These are phyloP conservation scores for Semnornis frantzii DNA, from an alignment of 2,113 vertebrate species.

Conservation along the genomic window DNA sequence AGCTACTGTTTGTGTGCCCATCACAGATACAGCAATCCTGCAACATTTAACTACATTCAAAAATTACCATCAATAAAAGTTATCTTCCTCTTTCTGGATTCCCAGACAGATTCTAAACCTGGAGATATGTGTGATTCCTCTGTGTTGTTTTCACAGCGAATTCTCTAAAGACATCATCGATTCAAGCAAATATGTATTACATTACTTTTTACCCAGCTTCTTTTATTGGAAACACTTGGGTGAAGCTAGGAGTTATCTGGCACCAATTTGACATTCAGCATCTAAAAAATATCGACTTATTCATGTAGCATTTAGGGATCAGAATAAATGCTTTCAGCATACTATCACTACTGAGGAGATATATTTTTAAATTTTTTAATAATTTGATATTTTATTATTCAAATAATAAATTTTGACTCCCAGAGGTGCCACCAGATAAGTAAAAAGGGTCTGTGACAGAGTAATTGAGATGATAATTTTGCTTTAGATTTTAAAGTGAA, in stretches of 20 bases:
- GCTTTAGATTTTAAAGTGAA: neutral
- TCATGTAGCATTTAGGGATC: neutral
- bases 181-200: conserved; percentile 10
- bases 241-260: neutral
- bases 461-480: neutral
- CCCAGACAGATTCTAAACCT: neutral
- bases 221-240: conserved; percentile 48
- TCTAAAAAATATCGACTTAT: conserved; percentile 1
- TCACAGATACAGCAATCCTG: neutral
- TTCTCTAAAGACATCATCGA: conserved; percentile 14
- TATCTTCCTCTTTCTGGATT: neutral
- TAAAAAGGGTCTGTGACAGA: neutral
- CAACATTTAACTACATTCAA: neutral
- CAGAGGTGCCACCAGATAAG: neutral
- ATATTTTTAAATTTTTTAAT: too few species aligned
- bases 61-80: neutral
- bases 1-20: neutral
- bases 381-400: too few species aligned
- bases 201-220: conserved; percentile 10
- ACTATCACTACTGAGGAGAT: neutral
- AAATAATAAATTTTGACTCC: neutral
- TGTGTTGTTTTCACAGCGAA: conserved; percentile 11
- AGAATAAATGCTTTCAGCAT: neutral
- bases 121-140: fast-evolving
- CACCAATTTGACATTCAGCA: neutral